Evolutionary conservation across 2,797 vertebrate genomes (phyloP).

Genomic region (Falco naumanni): DNA sequence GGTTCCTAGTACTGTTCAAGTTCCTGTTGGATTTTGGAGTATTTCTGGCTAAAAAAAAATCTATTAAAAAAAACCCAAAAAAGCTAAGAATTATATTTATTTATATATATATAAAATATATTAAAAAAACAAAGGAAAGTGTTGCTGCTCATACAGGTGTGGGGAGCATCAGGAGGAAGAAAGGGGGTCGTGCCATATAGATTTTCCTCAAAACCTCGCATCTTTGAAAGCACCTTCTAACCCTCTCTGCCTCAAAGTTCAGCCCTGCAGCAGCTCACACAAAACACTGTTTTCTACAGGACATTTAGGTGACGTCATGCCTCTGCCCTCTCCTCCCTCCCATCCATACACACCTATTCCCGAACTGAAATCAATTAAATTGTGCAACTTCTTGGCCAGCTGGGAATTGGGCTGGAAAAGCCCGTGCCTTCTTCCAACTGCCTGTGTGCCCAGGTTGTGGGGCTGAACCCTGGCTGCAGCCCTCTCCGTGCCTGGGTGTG

Average conservation of each 20-base stretch:
- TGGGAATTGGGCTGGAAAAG: constrained; percentile 11
- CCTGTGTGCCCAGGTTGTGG: background rate
- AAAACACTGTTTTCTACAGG: background rate
- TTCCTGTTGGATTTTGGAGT: background rate
- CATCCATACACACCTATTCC: background rate
- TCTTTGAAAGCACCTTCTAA: background rate
- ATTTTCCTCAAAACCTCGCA: background rate
- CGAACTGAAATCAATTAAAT: background rate
- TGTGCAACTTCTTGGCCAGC: background rate
- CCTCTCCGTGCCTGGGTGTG: constrained; percentile 31
- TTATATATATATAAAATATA: too few relatives aligned
- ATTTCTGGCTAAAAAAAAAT: background rate
- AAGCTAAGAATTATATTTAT: background rate
- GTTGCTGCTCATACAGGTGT: too few relatives aligned
- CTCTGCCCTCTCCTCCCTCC: background rate
- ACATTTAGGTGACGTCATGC: background rate
- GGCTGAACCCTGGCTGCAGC: constrained; percentile 7
- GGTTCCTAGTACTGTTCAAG: background rate
- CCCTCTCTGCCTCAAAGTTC: background rate
- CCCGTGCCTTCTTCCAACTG: background rate
- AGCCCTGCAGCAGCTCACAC: background rate
- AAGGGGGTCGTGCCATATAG: background rate
- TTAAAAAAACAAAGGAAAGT: background rate
- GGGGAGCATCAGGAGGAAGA: background rate
- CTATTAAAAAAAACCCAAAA: background rate